Percentiles rank a stretch among this genome's conserved stretches.
These are phyloP conservation scores for Trypoxylon attenuatum DNA, from an alignment of 2,888 invertebrate species.

Conservation along the genomic window DNA sequence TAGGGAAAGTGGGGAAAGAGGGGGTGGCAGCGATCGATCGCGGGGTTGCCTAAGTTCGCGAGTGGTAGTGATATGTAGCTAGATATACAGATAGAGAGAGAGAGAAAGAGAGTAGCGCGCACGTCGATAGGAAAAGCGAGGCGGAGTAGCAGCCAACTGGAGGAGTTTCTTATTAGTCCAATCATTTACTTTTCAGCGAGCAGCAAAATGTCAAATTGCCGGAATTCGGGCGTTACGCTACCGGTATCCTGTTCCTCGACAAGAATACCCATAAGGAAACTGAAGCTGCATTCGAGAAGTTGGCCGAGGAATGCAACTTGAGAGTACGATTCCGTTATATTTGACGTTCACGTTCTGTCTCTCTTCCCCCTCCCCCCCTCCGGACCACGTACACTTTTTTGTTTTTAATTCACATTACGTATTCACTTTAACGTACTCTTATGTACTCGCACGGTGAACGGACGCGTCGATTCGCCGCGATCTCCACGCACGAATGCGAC, in stretches of 20 bases:
- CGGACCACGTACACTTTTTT: no score
- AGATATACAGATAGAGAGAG: no score
- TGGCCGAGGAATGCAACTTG: constrained; percentile 88
- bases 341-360: not conserved
- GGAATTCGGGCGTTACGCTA: constrained; percentile 92
- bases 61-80: not conserved
- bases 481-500: not conserved
- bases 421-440: not conserved
- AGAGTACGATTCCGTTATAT: constrained; percentile 73
- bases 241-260: constrained; percentile 96
- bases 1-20: not conserved
- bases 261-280: constrained; percentile 86
- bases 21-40: not conserved
- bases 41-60: no score
- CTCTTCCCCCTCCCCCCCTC: not conserved
- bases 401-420: constrained; percentile 4
- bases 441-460: not conserved
- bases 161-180: constrained; percentile 1
- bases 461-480: not conserved
- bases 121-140: not conserved
- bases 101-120: no score
- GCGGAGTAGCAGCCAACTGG: not conserved
- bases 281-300: constrained; percentile 86
- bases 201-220: constrained; percentile 89
- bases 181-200: constrained; percentile 78